Conservation (phyloP, 64 coral and sea anemone genomes). For the Astreopora myriophthalma region DNA sequence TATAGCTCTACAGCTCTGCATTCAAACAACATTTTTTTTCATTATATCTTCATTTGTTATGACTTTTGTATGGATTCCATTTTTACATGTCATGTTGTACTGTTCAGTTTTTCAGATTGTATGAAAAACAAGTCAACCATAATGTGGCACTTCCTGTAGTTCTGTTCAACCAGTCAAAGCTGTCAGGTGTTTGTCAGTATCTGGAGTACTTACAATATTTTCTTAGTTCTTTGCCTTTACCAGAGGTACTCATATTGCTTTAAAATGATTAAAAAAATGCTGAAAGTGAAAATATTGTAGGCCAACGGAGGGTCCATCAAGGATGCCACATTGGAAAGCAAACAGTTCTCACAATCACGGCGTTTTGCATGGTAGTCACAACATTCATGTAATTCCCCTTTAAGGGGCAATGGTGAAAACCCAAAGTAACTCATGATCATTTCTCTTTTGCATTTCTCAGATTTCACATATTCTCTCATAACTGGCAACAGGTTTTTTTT, state of each 20-base stretch:
- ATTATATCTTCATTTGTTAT: too few relatives aligned
- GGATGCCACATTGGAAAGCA: slow-evolving; percentile 37
- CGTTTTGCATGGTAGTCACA: slow-evolving; percentile 12
- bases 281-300: neutral
- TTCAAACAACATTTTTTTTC: too few relatives aligned
- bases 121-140: slow-evolving; percentile 58
- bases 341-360: slow-evolving; percentile 32
- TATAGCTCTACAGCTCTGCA: too few relatives aligned
- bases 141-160: slow-evolving; percentile 31
- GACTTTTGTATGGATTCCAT: too few relatives aligned
- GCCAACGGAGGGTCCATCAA: slow-evolving; percentile 37
- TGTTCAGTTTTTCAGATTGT: slow-evolving; percentile 29
- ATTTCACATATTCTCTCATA: slow-evolving; percentile 32
- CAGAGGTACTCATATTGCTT: slow-evolving; percentile 16
- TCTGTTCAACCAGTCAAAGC: neutral
- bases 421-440: slow-evolving; percentile 38
- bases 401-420: slow-evolving; percentile 31
- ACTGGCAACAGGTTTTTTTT: too few relatives aligned
- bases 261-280: neutral
- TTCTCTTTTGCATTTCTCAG: slow-evolving; percentile 38
- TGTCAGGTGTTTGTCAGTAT: slow-evolving; percentile 39
- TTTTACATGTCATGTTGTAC: neutral
- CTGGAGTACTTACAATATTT: slow-evolving; percentile 13
- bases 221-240: neutral
- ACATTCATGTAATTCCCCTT: slow-evolving; percentile 15